These are phyloP conservation scores for Bubo blakistoni DNA, from an alignment of 2,113 vertebrate species.

Conservation along the genomic window DNA sequence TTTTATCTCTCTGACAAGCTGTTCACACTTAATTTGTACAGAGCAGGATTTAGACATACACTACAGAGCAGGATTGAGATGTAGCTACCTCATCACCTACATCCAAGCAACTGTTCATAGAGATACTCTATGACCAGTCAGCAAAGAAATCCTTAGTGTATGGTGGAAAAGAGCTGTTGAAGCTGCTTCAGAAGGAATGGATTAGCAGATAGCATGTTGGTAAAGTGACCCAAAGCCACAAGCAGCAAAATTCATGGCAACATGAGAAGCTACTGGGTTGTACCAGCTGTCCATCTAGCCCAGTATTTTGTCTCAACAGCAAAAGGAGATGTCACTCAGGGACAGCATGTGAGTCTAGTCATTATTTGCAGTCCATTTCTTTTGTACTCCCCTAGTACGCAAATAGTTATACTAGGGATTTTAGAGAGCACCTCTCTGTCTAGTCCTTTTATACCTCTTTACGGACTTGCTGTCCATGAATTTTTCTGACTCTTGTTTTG, in stretches of 20 bases:
- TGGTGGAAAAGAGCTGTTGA: background rate
- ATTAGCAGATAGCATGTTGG: background rate
- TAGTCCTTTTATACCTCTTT: background rate
- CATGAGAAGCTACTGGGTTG: background rate
- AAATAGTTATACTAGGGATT: background rate
- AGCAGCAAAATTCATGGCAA: background rate
- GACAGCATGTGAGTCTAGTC: background rate
- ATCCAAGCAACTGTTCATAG: background rate
- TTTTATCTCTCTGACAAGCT: background rate
- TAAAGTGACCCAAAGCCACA: background rate
- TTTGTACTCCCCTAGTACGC: background rate
- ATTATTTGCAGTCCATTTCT: background rate
- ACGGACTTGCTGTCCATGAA: background rate
- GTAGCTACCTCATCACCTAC: background rate
- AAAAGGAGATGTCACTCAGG: background rate
- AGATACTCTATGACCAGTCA: background rate
- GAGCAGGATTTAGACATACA: background rate
- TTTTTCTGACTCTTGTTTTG: background rate
- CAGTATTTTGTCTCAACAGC: background rate
- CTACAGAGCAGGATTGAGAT: background rate
- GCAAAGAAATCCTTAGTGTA: background rate
- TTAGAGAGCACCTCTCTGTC: background rate
- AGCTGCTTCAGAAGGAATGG: background rate
- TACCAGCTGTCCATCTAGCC: background rate
- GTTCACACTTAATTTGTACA: background rate